These are phyloP conservation scores for Acanthosepion lycidas DNA, from an alignment of 2,888 invertebrate genomes.

Conservation along the genomic window DNA sequence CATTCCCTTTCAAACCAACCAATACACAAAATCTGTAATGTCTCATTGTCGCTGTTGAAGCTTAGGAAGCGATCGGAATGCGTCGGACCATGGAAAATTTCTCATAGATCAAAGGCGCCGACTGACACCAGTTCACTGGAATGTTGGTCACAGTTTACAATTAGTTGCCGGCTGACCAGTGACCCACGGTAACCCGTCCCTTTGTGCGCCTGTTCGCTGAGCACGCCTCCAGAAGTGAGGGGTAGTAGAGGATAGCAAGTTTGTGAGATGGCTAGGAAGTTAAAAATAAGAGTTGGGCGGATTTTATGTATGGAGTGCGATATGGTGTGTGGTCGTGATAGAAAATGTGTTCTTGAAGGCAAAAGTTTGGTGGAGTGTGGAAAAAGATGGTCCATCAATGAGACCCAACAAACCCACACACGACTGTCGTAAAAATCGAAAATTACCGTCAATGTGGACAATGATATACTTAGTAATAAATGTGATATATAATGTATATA, in stretches of 20 bases:
- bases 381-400: background rate
- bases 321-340: background rate
- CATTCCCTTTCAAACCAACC: background rate
- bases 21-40: slow-evolving; percentile 1
- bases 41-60: background rate
- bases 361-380: slow-evolving; percentile 33
- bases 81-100: slow-evolving; percentile 12
- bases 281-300: background rate
- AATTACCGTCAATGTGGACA: slow-evolving; percentile 18
- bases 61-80: slow-evolving; percentile 33
- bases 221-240: slow-evolving; percentile 12
- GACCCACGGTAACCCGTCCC: slow-evolving; percentile 12
- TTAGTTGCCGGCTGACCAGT: slow-evolving; percentile 13
- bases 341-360: slow-evolving; percentile 18
- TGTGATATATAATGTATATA: background rate
- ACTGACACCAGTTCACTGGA: slow-evolving; percentile 33
- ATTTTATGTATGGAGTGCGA: background rate
- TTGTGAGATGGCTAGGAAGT: background rate
- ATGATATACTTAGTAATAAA: slow-evolving; percentile 18
- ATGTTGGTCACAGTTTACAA: slow-evolving; percentile 33
- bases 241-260: background rate
- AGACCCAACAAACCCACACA: background rate
- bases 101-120: slow-evolving; percentile 8
- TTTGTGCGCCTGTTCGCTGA: slow-evolving; percentile 33
- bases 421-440: slow-evolving; percentile 7